Evolutionary conservation across 2,113 vertebrate species (phyloP), one percentile per base, ranked within the genome.

Genomic region (Zapornia atra): DNA sequence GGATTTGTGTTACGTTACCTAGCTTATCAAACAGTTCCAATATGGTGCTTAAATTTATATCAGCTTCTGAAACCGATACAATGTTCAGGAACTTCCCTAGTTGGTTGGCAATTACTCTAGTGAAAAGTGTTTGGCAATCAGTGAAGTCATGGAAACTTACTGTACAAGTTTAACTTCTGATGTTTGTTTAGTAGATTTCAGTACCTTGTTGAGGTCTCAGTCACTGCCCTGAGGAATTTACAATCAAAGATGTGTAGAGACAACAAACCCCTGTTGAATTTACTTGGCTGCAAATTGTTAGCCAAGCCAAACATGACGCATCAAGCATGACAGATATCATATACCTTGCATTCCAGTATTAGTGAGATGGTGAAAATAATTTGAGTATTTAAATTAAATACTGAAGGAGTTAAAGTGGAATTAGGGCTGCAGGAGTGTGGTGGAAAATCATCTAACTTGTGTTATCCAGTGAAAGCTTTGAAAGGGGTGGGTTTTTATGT

Each of bases 111-210:
- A 13, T 76, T 61, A 24, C 17, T 77, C 15, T 31, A 44, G 18
- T 56, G 81, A 88, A 46, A 78, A 85, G 25, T 36, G 21, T 71
- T 93, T 90, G 65, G 54, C 56, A 77, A 46, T 46, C 57, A 33
- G 29, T 92, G 93, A 92, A 94, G 72, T 95, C 6, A 95, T 80
- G 90, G 94, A 96, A 93, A 97, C 50, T 88, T 96, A 91, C 79
- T 61, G 72, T 64, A 72, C 53, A 73, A 48, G 34, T 75, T 75
- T 91, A 89, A 78, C 40, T 83, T 29, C 64, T 64, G n/a, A 15
- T 86, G 59, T 92, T 93, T 95, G 79, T 68, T 94, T 84, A 71
- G 53, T 14, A 71, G 63, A 82, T 70, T 92, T 76, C 77, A 82
- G 64, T 83, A 78, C 70, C 69, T 71, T 38, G 57, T 70, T 82